phyloP scores from a whole-genome alignment of 2,888 invertebrate genomes.

The Caradrina clavipalpis region DNA sequence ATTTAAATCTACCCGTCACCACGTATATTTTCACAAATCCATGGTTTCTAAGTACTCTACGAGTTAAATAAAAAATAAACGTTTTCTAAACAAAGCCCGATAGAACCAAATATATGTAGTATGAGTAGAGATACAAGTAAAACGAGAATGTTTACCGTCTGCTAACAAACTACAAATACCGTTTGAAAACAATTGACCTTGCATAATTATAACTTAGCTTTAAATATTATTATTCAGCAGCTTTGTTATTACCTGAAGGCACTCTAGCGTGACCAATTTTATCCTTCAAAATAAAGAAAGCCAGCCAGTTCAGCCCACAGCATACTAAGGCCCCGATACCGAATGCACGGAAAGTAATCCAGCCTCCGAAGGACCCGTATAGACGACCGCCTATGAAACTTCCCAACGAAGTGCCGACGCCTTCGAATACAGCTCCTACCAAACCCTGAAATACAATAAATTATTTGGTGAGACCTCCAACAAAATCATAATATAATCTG shows the following conservation, averaged over 20 bases:
- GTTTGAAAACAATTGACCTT: constrained; percentile 4
- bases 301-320: constrained; percentile 90
- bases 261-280: constrained; percentile 67
- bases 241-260: constrained; percentile 79
- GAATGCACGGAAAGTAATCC: constrained; percentile 93
- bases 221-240: constrained; percentile 34
- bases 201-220: neutral
- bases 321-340: constrained; percentile 93
- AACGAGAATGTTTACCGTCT: constrained; percentile 4
- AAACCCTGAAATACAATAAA: constrained; percentile 91
- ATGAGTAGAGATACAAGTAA: neutral
- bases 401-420: constrained; percentile 95
- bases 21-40: constrained; percentile 3
- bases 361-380: constrained; percentile 92
- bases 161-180: neutral
- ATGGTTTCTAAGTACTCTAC: constrained; percentile 3
- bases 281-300: constrained; percentile 83
- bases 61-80: neutral
- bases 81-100: neutral
- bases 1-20: constrained; percentile 9
- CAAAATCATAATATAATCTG: neutral
- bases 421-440: constrained; percentile 96
- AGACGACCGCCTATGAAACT: constrained; percentile 95
- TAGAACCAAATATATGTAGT: neutral
- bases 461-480: neutral